Evolutionary conservation across 2,888 invertebrate species (phyloP).

Genomic region (Megaustenia siamemsis): DNA sequence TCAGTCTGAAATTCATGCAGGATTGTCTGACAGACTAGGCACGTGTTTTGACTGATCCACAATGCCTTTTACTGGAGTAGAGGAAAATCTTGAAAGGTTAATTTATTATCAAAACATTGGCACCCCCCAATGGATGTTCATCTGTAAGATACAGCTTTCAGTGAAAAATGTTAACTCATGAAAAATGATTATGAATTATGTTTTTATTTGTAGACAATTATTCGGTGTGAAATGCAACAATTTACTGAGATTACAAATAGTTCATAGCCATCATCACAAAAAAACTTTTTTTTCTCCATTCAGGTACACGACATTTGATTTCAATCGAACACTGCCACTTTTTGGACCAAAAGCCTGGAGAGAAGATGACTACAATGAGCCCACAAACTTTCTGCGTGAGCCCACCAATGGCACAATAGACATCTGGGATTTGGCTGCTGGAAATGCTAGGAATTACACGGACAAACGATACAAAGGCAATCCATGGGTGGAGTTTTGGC

Average conservation of each 20-base stretch:
- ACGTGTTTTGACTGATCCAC: too few species aligned
- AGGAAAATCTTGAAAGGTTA: too few species aligned
- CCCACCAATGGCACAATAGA: conserved; percentile 95
- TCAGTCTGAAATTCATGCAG: too few species aligned
- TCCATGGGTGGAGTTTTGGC: conserved; percentile 95
- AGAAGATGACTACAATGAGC: conserved; percentile 84
- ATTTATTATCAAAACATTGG: too few species aligned
- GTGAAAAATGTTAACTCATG: too few species aligned
- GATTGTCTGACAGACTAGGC: too few species aligned
- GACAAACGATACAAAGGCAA: conserved; percentile 93
- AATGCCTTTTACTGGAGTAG: too few species aligned
- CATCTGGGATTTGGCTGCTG: conserved; percentile 83
- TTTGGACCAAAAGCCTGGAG: conserved; percentile 94
- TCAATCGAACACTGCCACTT: conserved; percentile 95
- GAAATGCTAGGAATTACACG: conserved; percentile 92
- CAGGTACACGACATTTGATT: conserved; percentile 89
- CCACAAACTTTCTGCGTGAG: conserved; percentile 95
- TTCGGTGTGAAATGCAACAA: neutral
- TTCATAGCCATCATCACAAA: neutral
- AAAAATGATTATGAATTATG: too few species aligned
- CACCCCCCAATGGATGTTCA: too few species aligned
- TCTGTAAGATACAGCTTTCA: too few species aligned
- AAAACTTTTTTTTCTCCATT: neutral
- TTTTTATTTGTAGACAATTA: neutral
- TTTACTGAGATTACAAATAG: neutral